Conservation (phyloP, 2,888 invertebrate species). For the Phaedon cochleariae region DNA sequence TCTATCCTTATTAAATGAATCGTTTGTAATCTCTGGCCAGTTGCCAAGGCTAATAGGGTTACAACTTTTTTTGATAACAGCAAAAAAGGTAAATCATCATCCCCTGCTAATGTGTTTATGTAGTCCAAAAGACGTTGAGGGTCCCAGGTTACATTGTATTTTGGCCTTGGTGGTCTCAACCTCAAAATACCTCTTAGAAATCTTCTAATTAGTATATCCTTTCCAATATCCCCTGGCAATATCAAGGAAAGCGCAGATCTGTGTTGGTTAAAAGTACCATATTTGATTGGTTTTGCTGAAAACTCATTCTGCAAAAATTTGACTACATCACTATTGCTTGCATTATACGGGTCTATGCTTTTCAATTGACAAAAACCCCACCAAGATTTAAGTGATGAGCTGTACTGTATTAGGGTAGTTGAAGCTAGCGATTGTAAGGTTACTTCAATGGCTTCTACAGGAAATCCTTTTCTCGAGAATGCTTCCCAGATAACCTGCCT, state of each 20-base stretch:
- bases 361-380: background rate
- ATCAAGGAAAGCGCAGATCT: constrained; percentile 41
- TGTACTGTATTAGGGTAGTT: constrained; percentile 41
- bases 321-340: background rate
- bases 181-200: constrained; percentile 41
- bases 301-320: constrained; percentile 1
- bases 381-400: constrained; percentile 22
- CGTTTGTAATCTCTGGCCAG: no score
- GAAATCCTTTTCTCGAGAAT: constrained; percentile 9
- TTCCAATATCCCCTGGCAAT: constrained; percentile 8
- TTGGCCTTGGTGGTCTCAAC: constrained; percentile 35
- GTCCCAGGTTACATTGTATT: constrained; percentile 48
- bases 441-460: constrained; percentile 24
- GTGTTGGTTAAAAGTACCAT: constrained; percentile 38
- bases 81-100: no score
- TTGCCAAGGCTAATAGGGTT: no score
- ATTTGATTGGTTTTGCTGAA: background rate
- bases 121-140: no score
- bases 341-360: background rate
- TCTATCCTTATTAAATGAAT: no score
- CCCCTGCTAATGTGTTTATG: no score
- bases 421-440: constrained; percentile 34
- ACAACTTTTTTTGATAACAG: no score
- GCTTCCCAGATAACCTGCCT: constrained; percentile 40
- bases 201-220: constrained; percentile 33